These are phyloP conservation scores for Tangara arthus DNA, from an alignment of 2,797 vertebrate genomes.

Conservation along the genomic window DNA sequence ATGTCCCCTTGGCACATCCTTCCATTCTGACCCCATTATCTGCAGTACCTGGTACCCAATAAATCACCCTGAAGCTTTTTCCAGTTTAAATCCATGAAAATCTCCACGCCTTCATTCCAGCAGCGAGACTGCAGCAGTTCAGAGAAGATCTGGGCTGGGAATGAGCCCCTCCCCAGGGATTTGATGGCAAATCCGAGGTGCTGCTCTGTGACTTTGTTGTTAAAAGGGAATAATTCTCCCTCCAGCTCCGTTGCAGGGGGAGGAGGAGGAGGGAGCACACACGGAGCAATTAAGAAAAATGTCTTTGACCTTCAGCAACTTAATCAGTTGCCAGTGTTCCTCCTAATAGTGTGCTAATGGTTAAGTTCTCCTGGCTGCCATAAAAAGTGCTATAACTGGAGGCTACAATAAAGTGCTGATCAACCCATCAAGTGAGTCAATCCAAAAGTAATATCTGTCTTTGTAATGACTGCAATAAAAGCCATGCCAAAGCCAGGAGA, in stretches of 20 bases:
- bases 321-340: constrained; percentile 51
- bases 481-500: constrained; percentile 38
- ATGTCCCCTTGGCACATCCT: not conserved
- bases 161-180: not conserved
- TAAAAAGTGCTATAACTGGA: constrained; percentile 63
- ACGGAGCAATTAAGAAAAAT: constrained; percentile 58
- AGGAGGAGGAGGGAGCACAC: constrained; percentile 18
- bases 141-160: not conserved
- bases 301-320: constrained; percentile 63
- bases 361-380: constrained; percentile 61
- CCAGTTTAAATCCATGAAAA: not conserved
- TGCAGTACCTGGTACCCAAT: not conserved
- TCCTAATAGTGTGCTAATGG: constrained; percentile 61
- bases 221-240: constrained; percentile 25
- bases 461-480: constrained; percentile 66
- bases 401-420: constrained; percentile 69
- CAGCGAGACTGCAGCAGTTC: not conserved
- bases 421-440: constrained; percentile 68
- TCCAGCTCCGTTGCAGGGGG: not conserved
- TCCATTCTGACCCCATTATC: not conserved
- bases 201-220: constrained; percentile 24
- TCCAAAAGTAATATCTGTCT: constrained; percentile 67
- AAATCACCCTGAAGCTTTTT: not conserved
- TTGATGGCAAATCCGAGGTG: not conserved
- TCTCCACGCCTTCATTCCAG: not conserved